Evolutionary conservation across 1,140 invertebrate genomes (phyloP).

Genomic region (Zaprionus gabonicus): DNA sequence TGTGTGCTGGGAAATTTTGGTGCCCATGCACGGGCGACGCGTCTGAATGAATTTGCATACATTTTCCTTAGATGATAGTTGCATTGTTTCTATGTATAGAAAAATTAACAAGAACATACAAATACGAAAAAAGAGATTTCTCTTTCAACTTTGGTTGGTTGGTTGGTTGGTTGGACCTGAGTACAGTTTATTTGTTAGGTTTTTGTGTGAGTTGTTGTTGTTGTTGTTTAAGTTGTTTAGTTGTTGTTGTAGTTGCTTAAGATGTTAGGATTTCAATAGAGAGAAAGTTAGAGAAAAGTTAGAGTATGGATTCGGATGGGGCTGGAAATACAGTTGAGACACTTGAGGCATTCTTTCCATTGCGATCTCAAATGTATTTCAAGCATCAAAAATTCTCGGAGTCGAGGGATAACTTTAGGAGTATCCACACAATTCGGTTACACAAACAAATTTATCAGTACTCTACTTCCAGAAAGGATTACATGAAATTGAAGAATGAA

Average conservation of each 20-base stretch:
- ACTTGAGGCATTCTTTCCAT: background rate
- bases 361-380: constrained; percentile 22
- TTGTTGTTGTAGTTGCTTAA: constrained; percentile 49
- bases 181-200: constrained; percentile 66
- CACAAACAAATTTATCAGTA: constrained; percentile 26
- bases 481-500: background rate
- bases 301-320: constrained; percentile 41
- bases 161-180: constrained; percentile 56
- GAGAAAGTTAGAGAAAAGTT: constrained; percentile 50
- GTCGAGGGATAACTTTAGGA: background rate
- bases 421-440: constrained; percentile 22
- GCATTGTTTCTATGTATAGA: constrained; percentile 73
- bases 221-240: constrained; percentile 16
- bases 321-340: constrained; percentile 25
- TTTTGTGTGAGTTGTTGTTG: constrained; percentile 22
- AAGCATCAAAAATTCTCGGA: constrained; percentile 4
- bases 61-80: constrained; percentile 84
- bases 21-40: constrained; percentile 57
- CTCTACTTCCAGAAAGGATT: constrained; percentile 30
- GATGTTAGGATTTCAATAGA: constrained; percentile 52
- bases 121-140: constrained; percentile 85
- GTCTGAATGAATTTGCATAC: constrained; percentile 83
- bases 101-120: constrained; percentile 84
- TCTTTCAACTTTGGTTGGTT: constrained; percentile 38
- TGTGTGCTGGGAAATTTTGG: constrained; percentile 69